Conservation (phyloP, 2,797 vertebrate genomes). For the Poeciliopsis gracilis region DNA sequence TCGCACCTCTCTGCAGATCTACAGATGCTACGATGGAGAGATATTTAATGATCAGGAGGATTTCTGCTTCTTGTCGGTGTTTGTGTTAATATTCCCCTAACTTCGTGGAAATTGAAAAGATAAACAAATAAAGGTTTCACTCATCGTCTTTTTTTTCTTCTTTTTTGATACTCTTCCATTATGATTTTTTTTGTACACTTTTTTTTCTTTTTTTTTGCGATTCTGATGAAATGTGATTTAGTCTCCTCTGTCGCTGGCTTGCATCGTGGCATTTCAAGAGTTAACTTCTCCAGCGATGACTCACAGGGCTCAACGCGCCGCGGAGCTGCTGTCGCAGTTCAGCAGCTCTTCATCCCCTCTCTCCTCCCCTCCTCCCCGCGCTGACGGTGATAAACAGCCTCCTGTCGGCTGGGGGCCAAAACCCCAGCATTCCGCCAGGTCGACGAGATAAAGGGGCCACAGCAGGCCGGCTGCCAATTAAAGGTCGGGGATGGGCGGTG, state of each 20-base stretch:
- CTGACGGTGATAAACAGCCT: slow-evolving; percentile 67
- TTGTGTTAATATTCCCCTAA: background rate
- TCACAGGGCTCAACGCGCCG: slow-evolving; percentile 75
- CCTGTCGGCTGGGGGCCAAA: slow-evolving; percentile 38
- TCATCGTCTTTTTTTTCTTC: no score
- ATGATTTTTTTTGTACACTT: background rate
- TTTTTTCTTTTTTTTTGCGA: background rate
- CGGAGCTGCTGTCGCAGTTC: slow-evolving; percentile 76
- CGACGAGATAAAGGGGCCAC: slow-evolving; percentile 48
- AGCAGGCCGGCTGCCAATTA: slow-evolving; percentile 20
- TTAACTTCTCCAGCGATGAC: slow-evolving; percentile 81
- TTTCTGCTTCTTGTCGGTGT: background rate
- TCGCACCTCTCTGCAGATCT: slow-evolving; percentile 24
- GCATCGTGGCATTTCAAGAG: slow-evolving; percentile 53
- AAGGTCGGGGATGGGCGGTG: slow-evolving; percentile 31
- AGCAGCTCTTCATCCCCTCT: slow-evolving; percentile 27
- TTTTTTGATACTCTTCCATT: background rate
- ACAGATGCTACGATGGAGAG: slow-evolving; percentile 14
- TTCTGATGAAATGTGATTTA: background rate
- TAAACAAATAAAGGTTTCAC: background rate
- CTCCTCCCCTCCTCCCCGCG: slow-evolving; percentile 21
- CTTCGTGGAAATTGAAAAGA: background rate
- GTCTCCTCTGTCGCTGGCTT: background rate
- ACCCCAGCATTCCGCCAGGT: slow-evolving; percentile 46
- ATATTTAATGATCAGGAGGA: background rate